phyloP scores from a whole-genome alignment of 2,888 invertebrate genomes.

The Conomelus anceps region DNA sequence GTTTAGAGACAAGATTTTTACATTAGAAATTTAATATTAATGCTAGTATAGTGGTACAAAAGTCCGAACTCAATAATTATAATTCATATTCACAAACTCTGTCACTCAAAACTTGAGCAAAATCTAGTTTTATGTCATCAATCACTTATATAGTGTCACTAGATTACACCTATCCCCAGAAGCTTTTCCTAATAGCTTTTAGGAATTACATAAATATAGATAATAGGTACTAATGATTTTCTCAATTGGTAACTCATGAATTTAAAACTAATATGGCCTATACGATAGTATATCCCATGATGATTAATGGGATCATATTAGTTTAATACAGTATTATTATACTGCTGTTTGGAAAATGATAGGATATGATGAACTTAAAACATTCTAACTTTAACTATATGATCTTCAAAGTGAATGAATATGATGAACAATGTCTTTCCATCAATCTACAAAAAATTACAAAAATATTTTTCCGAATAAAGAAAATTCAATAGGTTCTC shows the following conservation, averaged over 20 bases:
- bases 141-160: background rate
- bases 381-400: no score
- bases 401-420: no score
- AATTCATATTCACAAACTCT: background rate
- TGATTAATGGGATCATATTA: no score
- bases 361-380: no score
- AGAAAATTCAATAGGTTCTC: background rate
- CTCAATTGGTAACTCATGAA: background rate
- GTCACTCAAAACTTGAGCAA: background rate
- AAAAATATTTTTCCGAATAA: no score
- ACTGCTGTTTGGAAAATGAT: background rate
- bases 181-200: background rate
- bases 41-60: background rate
- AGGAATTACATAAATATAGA: background rate
- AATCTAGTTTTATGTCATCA: background rate
- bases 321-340: background rate
- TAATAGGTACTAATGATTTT: no score
- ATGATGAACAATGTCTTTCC: no score
- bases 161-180: background rate
- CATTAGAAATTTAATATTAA: background rate
- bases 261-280: background rate
- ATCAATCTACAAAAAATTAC: no score
- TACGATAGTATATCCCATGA: no score
- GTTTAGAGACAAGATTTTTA: background rate
- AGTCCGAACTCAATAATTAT: background rate